phyloP scores from a whole-genome alignment of 1,140 invertebrate species.

The Heliconius nattereri region DNA sequence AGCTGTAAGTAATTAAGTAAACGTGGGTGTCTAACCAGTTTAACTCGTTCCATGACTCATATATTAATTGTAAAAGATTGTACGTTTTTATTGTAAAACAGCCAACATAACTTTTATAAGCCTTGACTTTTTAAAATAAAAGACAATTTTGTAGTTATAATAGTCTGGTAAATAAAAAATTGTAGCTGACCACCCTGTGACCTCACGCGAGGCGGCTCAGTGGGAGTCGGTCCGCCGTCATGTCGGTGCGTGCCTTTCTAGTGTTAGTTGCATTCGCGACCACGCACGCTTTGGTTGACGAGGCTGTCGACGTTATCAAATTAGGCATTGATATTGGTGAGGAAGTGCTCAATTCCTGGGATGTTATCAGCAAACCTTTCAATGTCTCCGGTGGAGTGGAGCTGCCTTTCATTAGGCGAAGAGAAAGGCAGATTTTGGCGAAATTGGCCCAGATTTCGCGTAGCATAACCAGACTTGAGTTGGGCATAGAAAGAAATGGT shows the following conservation, averaged over 20 bases:
- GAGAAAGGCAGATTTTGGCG: slow-evolving; percentile 81
- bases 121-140: background rate
- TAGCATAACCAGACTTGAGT: slow-evolving; percentile 69
- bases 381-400: slow-evolving; percentile 81
- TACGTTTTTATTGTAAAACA: slow-evolving; percentile 12
- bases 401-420: slow-evolving; percentile 81
- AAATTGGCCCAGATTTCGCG: slow-evolving; percentile 74
- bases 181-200: slow-evolving; percentile 55
- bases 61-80: background rate
- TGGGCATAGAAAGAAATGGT: slow-evolving; percentile 51
- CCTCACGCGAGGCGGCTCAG: slow-evolving; percentile 52
- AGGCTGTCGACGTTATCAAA: slow-evolving; percentile 83
- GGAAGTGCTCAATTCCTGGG: slow-evolving; percentile 83
- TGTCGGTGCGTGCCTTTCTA: slow-evolving; percentile 58
- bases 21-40: slow-evolving; percentile 31
- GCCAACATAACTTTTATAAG: background rate
- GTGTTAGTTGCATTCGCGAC: slow-evolving; percentile 48
- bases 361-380: slow-evolving; percentile 81
- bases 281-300: slow-evolving; percentile 77
- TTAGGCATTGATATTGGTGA: slow-evolving; percentile 83
- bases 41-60: slow-evolving; percentile 40
- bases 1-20: slow-evolving; percentile 2
- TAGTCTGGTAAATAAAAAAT: slow-evolving; percentile 28
- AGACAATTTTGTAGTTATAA: background rate
- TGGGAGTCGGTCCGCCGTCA: slow-evolving; percentile 62